Evolutionary conservation across 1,140 invertebrate species (phyloP).

Genomic region (Galleria mellonella): DNA sequence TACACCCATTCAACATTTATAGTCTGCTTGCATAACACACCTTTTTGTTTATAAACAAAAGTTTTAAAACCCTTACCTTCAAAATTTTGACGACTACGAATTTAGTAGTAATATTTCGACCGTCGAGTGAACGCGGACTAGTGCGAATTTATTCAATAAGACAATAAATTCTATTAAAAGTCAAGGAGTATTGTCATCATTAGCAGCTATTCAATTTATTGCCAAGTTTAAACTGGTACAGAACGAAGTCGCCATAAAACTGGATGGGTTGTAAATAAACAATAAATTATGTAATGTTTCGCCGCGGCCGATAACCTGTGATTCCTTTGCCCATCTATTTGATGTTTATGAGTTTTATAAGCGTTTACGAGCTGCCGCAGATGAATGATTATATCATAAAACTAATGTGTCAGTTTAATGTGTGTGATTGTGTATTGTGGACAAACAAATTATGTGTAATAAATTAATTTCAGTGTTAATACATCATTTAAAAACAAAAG

Average conservation of each 20-base stretch:
- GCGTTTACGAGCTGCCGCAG: constrained; percentile 11
- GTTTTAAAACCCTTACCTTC: constrained; percentile 50
- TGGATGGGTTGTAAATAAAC: constrained; percentile 25
- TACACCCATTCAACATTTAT: constrained; percentile 47
- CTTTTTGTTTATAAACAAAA: constrained; percentile 69
- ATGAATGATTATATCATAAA: constrained; percentile 4
- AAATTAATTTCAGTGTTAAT: background rate
- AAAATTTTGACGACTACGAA: constrained; percentile 18
- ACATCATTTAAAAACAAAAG: too few relatives aligned
- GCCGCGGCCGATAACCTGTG: constrained; percentile 22
- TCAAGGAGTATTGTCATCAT: constrained; percentile 11
- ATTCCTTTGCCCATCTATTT: constrained; percentile 17
- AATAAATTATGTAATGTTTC: constrained; percentile 25
- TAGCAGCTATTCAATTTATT: background rate
- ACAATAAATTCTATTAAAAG: constrained; percentile 33
- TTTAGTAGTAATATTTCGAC: constrained; percentile 38
- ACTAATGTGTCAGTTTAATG: constrained; percentile 8
- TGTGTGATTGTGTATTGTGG: background rate
- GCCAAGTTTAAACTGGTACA: background rate
- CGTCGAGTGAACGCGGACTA: constrained; percentile 27
- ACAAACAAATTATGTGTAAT: background rate
- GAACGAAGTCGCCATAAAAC: constrained; percentile 25
- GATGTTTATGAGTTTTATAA: constrained; percentile 19
- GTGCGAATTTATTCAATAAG: background rate
- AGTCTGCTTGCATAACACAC: constrained; percentile 59